phyloP scores from a whole-genome alignment of 2,797 vertebrate species.

The Melanotaenia boesemani region DNA sequence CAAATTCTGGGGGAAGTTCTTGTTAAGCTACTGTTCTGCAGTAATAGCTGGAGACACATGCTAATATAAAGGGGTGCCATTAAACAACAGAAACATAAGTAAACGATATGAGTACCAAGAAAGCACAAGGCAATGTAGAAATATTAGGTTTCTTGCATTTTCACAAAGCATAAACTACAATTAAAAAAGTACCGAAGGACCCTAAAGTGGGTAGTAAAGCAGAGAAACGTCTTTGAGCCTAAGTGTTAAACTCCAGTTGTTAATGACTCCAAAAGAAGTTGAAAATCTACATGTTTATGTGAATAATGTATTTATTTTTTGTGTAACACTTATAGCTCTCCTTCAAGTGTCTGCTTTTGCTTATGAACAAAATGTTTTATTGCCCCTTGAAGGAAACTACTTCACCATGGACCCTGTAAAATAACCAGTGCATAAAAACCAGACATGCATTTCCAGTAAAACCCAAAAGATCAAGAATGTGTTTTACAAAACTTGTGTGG shows the following conservation, averaged over 20 bases:
- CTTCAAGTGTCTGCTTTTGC: slow-evolving; percentile 40
- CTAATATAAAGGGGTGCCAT: slow-evolving; percentile 27
- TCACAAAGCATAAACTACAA: no score
- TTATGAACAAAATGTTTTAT: slow-evolving; percentile 44
- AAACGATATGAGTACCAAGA: neutral
- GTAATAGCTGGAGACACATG: slow-evolving; percentile 22
- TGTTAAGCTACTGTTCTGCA: slow-evolving; percentile 16
- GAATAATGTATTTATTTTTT: slow-evolving; percentile 3
- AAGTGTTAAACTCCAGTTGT: neutral
- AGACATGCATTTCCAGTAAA: slow-evolving; percentile 34
- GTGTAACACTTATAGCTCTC: slow-evolving; percentile 17
- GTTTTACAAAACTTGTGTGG: neutral
- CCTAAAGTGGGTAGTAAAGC: neutral
- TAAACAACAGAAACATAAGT: slow-evolving; percentile 10
- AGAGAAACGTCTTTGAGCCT: neutral
- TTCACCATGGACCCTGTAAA: slow-evolving; percentile 31
- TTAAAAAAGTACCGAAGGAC: neutral
- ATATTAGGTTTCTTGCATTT: neutral
- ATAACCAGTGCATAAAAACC: slow-evolving; percentile 30
- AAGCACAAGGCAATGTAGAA: neutral
- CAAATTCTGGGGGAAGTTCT: slow-evolving; percentile 10
- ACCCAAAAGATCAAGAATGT: slow-evolving; percentile 1
- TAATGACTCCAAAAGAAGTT: neutral
- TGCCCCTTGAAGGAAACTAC: slow-evolving; percentile 20
- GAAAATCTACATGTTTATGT: slow-evolving; percentile 14